Base-by-base conservation (phyloP, 2,888 invertebrate genomes). In the Heliconius cydno region DNA sequence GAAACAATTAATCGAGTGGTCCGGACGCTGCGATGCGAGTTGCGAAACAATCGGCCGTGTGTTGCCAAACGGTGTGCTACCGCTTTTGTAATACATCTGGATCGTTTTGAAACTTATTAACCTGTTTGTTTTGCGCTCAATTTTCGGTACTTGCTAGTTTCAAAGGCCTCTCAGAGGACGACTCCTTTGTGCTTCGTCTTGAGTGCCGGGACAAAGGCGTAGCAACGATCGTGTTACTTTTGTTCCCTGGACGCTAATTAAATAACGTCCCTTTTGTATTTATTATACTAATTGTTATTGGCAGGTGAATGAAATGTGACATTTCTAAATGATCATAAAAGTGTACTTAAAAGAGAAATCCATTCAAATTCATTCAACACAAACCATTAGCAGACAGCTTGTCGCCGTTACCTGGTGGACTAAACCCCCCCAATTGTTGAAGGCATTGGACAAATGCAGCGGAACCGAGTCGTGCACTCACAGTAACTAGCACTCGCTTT, bases 61-160 rank as follows among this genome's bases (percentile, higher is more conserved):
- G 90, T 94, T 94, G 90, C 92, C 90, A 92, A 94, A 94, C 92
- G 91, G 89, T 92, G 88, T 90, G 92, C 91, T 92, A 91, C 93
- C 91, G 92, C 94, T 94, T 94, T 93, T 92, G 94, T 94, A 94
- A 94, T 92, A 93, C 93, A 94, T 94, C 94, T 94, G 94, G 93
- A 94, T 92, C 93, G 94, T 94, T 95, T 94, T 94, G 94, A 94
- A 94, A 95, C 91, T 90, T 92, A 94, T 94, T 94, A 94, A 94
- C 92, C 93, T 92, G 92, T 93, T 94, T 93, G 88, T 92, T 91
- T 91, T 90, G 89, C 88, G 88, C 88, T 90, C 88, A 89, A 90
- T 90, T 90, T 90, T 89, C 86, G 86, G 88, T 88, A 88, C 88
- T 89, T 86, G 84, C 82, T 83, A 88, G 88, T 90, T 90, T 89